Evolutionary conservation across 2,113 vertebrate species (phyloP), one percentile per base, ranked within the genome.

Genomic region (Pachyramphus minor): DNA sequence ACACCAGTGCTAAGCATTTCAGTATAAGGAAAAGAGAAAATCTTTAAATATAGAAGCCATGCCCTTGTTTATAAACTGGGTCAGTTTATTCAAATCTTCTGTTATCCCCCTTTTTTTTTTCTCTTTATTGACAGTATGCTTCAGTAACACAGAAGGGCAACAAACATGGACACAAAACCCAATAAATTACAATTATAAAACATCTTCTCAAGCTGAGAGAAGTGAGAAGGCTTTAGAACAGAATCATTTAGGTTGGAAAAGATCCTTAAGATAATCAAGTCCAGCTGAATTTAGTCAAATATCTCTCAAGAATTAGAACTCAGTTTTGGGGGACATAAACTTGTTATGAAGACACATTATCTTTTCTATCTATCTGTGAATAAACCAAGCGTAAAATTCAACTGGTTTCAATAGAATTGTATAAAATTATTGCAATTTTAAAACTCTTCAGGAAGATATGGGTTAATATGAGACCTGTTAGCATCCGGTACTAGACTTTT

Each of bases 51-150:
- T 3, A 84, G 69, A 87, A 87, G 37, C 31, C 41, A 75, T 37
- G 17, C 12, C 74, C 76, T 95, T 96, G 37, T 90, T 93, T 11
- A 92, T 80, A 91, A 90, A 86, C 66, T 63, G 78, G n/a, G 45
- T 76, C 37, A 50, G 3, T 42, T 95, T 90, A 79, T 56, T 62
- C n/a, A 93, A 89, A 72, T 56, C n/a, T 68, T 81, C 67, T 75
- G 31, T 50, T 22, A 64, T n/a, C 6, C 9, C 56, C 5, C 5
- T 25, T 88, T 84, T 31, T 91, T 80, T 27, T 52, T 76, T 56
- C 56, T 42, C 47, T 88, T 90, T 81, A 45, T 55, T 92, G 69
- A 88, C 27, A 77, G 23, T 52, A 78, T 9, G 18, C 27, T 55
- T n/a, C n/a, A 50, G 12, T 33, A 69, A 67, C 31, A 13, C 12